Conservation (phyloP, 2,113 vertebrate species). For the Alosa alosa region DNA sequence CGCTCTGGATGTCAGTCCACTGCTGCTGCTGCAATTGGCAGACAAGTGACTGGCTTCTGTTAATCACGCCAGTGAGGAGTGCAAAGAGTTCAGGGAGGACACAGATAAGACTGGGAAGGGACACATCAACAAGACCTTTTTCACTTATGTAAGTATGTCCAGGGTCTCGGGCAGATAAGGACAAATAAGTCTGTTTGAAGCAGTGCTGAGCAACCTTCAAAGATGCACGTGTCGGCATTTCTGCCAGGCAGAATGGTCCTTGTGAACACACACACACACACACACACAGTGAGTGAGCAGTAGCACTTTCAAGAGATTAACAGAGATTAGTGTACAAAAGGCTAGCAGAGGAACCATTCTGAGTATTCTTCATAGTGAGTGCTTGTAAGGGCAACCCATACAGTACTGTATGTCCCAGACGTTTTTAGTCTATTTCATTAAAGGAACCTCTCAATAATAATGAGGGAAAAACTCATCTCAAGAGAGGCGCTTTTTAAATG, state of each 20-base stretch:
- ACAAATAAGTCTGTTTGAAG: not conserved
- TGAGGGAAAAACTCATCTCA: not conserved
- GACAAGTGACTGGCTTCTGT: not conserved
- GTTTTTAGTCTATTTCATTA: not conserved
- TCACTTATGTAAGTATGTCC: not conserved
- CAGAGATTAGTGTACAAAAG: not conserved
- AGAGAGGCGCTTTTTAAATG: not conserved
- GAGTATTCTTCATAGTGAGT: not conserved
- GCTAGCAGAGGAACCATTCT: not conserved
- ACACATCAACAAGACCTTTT: not conserved
- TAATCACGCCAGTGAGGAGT: not conserved
- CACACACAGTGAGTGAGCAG: no score
- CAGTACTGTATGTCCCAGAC: not conserved
- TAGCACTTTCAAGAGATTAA: conserved; percentile 8
- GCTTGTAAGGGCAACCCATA: not conserved
- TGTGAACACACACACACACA: no score
- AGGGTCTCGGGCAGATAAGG: not conserved
- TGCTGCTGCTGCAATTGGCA: not conserved
- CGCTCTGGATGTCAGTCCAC: not conserved
- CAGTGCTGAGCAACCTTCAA: not conserved
- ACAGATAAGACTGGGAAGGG: not conserved
- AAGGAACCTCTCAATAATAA: not conserved
- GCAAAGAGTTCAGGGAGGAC: not conserved
- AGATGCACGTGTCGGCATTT: not conserved
- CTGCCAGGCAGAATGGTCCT: not conserved